A percentile compares a stretch with the other conserved stretches of the same genome.
Evolutionary conservation across 2,888 invertebrate species (phyloP).

Genomic region (Hemithea aestivaria): DNA sequence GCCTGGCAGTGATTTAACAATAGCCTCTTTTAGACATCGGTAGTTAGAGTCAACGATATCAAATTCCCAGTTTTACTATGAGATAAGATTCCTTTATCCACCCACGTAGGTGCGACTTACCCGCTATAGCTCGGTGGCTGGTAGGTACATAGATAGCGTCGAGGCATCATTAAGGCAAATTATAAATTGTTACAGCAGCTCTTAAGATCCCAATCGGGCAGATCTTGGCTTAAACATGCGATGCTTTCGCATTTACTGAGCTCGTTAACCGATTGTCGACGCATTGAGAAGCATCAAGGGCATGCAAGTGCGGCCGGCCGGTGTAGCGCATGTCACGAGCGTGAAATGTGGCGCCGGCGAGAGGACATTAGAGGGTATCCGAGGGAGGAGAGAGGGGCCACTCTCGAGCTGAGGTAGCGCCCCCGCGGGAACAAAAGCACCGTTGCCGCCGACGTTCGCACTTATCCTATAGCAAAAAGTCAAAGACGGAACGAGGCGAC

Average conservation of each 20-base stretch:
- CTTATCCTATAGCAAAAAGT: constrained; percentile 68
- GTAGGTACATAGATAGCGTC: constrained; percentile 8
- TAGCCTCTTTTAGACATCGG: constrained; percentile 3
- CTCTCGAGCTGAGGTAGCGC: constrained; percentile 42
- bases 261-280: constrained; percentile 40
- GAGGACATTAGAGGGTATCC: constrained; percentile 30
- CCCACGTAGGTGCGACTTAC: constrained; percentile 5
- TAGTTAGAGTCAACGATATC: background rate
- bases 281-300: constrained; percentile 37
- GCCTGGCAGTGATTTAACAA: constrained; percentile 9
- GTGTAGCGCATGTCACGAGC: constrained; percentile 39
- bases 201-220: constrained; percentile 25
- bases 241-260: constrained; percentile 34
- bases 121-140: too few relatives aligned
- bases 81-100: background rate
- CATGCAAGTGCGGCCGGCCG: constrained; percentile 36
- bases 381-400: constrained; percentile 24
- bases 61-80: background rate
- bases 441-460: constrained; percentile 66
- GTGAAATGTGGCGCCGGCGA: constrained; percentile 61
- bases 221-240: constrained; percentile 26
- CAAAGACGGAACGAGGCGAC: constrained; percentile 72
- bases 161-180: constrained; percentile 26
- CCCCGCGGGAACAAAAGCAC: constrained; percentile 56
- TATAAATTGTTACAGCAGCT: constrained; percentile 26